Evolutionary conservation across 1,140 invertebrate genomes (phyloP), one percentile per base, ranked within the genome.

Genomic region (Hylyphantes graminicola): DNA sequence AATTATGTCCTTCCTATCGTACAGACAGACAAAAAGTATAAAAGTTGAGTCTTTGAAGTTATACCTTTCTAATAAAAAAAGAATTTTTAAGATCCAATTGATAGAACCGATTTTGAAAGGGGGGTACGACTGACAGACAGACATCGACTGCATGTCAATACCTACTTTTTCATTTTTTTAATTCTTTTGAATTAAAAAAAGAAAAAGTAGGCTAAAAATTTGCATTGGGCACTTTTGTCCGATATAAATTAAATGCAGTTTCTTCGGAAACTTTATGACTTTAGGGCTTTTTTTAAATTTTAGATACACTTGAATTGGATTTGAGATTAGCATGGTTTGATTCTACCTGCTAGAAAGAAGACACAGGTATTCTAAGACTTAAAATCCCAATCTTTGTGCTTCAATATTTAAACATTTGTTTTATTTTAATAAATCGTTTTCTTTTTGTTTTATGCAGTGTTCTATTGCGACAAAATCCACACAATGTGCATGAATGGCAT

Each of bases 401-500:
- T 59, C 3, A 6, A 13, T 59, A 59, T 13, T 59, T 59, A 59
- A 59, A 59, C 12, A 59, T 59, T 59, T 59, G 11, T 59, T 59
- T 59, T n/a, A 59, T 59, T 59, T 12, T 13, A 35, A 67, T 67
- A 65, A 4, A 10, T 17, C 0, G 7, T 67, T 67, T 9, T 13
- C 7, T 67, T 67, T 12, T 13, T 51, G 9, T 12, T 8, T 70
- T 50, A 51, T n/a, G 50, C 87, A 91, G 90, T 89, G 98, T 99
- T 12, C 91, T 99, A 48, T 90, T 99, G 2, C 92, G 98, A 86
- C 98, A 99, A 92, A 99, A 99, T 92, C 98, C 98, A 35, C 97
- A 99, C 89, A 99, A 99, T 92, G 98, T 99, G 21, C 93, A 97
- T 89, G 97, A 99, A 91, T 99, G 98, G 98, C 95, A 98, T 88